Evolutionary conservation across 2,888 invertebrate genomes (phyloP).

Genomic region (Eretmocerus hayati): DNA sequence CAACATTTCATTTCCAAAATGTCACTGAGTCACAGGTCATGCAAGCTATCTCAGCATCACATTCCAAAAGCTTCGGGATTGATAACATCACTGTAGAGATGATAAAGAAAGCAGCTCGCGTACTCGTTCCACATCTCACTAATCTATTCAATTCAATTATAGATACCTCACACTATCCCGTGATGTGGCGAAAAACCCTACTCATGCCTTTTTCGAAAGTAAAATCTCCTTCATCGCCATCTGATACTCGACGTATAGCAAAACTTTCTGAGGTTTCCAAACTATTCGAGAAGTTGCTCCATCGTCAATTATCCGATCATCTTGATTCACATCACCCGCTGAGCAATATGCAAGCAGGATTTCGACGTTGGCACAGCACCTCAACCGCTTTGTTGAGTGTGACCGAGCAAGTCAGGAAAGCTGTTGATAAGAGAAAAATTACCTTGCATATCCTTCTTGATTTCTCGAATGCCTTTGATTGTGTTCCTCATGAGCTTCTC

Average conservation of each 20-base stretch:
- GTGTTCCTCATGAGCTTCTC: no score
- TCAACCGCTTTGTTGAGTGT: background rate
- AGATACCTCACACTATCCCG: no score
- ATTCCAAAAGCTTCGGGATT: no score
- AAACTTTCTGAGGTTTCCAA: background rate
- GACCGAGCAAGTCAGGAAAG: background rate
- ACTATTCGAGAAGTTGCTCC: background rate
- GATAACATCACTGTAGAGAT: no score
- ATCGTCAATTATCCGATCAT: background rate
- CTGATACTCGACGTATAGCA: background rate
- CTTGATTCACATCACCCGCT: background rate
- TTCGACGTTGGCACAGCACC: background rate
- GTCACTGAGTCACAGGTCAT: no score
- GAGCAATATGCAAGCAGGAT: background rate
- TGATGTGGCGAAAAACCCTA: no score
- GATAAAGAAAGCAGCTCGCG: no score
- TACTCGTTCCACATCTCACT: no score
- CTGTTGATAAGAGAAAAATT: background rate
- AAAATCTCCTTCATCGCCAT: background rate
- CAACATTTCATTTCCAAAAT: no score
- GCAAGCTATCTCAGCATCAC: no score
- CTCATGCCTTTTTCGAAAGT: background rate
- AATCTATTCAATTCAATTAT: no score
- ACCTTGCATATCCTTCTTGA: background rate
- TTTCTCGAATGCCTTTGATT: no score